Conservation (phyloP, 2,888 invertebrate species). For the Ptychoptera albimana region DNA sequence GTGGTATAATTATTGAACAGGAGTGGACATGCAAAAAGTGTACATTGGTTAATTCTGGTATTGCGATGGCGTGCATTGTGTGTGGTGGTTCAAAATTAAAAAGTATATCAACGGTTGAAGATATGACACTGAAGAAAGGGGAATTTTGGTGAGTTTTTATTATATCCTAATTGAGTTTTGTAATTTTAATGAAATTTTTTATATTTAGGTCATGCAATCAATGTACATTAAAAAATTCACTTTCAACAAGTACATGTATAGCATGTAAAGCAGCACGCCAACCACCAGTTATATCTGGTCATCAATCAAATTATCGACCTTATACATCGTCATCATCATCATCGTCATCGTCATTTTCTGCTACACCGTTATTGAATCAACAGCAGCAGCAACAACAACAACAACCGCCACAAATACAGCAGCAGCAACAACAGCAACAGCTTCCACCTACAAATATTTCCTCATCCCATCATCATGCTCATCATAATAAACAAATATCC, state of each 20-base stretch:
- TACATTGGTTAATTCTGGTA: slow-evolving; percentile 62
- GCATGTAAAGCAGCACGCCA: slow-evolving; percentile 54
- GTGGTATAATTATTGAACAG: slow-evolving; percentile 18
- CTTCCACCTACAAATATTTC: background rate
- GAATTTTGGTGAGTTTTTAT: slow-evolving; percentile 41
- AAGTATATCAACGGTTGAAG: slow-evolving; percentile 44
- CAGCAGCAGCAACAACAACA: too few species aligned
- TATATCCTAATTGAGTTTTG: too few species aligned
- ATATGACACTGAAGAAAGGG: slow-evolving; percentile 51
- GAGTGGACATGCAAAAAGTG: slow-evolving; percentile 80
- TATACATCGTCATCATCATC: slow-evolving; percentile 15
- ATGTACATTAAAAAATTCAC: slow-evolving; percentile 68
- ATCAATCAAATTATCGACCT: slow-evolving; percentile 18
- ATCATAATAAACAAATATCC: slow-evolving; percentile 2
- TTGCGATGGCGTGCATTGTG: slow-evolving; percentile 60
- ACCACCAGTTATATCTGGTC: slow-evolving; percentile 25
- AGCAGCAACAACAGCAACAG: background rate
- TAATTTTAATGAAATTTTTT: too few species aligned
- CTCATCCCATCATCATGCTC: background rate
- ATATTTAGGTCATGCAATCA: slow-evolving; percentile 42
- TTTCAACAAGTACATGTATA: slow-evolving; percentile 48
- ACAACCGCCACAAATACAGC: background rate
- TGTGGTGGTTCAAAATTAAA: slow-evolving; percentile 73
- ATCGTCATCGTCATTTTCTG: background rate
- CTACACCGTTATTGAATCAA: background rate